A percentile compares a stretch with the other conserved stretches of the same genome.
phyloP scores from a whole-genome alignment of 2,113 vertebrate genomes.

The Neolamprologus longior region DNA sequence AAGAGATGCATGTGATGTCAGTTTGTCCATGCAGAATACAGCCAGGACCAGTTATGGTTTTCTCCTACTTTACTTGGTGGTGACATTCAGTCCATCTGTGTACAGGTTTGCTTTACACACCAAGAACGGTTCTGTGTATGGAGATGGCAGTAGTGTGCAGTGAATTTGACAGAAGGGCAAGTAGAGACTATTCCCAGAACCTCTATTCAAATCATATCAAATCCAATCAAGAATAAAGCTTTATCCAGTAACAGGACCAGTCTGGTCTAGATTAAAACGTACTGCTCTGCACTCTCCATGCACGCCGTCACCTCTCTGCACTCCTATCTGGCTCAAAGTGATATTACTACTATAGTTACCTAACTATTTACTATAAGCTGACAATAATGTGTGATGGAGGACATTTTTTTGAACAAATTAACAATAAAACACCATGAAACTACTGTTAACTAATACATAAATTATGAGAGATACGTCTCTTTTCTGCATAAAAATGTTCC shows the following conservation, averaged over 20 bases:
- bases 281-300: not conserved
- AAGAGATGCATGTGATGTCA: not conserved
- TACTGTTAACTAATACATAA: not conserved
- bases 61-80: not conserved
- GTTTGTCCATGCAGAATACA: not conserved
- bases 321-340: not conserved
- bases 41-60: not conserved
- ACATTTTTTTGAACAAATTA: not conserved
- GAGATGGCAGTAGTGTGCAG: not conserved
- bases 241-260: not conserved
- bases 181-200: not conserved
- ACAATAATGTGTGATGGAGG: not conserved
- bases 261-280: not conserved
- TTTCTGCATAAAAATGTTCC: not conserved
- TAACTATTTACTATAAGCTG: not conserved
- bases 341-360: not conserved
- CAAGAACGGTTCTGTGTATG: not conserved
- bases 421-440: not conserved
- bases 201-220: not conserved
- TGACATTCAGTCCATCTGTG: not conserved
- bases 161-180: not conserved
- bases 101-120: not conserved
- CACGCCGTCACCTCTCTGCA: not conserved
- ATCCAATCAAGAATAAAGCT: not conserved
- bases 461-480: not conserved